These are phyloP conservation scores for Tortrix viridana DNA, from an alignment of 2,888 invertebrate genomes.

Conservation along the genomic window DNA sequence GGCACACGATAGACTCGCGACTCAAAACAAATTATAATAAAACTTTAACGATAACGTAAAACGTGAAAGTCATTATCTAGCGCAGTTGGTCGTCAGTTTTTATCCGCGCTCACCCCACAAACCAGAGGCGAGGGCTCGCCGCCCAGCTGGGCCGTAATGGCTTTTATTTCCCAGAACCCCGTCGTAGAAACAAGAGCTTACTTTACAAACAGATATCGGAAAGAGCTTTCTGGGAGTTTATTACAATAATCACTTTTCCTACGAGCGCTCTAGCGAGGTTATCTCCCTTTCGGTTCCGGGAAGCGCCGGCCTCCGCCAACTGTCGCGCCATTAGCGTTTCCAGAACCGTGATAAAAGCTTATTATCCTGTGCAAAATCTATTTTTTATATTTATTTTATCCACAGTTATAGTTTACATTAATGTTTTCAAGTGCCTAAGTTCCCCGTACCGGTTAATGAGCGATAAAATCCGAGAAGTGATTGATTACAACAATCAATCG, in stretches of 20 bases:
- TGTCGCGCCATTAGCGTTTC: constrained; percentile 79
- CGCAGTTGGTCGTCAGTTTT: constrained; percentile 30
- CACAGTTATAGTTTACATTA: constrained; percentile 27
- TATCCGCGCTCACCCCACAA: constrained; percentile 23
- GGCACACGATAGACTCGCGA: not conserved
- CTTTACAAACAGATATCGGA: constrained; percentile 65
- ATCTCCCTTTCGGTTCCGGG: constrained; percentile 80
- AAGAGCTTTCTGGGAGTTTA: constrained; percentile 76
- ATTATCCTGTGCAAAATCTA: constrained; percentile 29
- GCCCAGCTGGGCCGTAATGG: constrained; percentile 21
- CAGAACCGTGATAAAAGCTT: constrained; percentile 68
- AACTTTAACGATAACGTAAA: constrained; percentile 16
- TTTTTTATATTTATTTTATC: constrained; percentile 20
- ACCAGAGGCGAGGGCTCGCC: constrained; percentile 14
- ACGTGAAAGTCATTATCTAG: constrained; percentile 30
- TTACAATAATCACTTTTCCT: constrained; percentile 80
- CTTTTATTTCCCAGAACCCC: constrained; percentile 26
- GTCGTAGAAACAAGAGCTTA: constrained; percentile 16
- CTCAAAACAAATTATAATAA: not conserved
- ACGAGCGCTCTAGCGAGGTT: constrained; percentile 60
- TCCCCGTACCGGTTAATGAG: constrained; percentile 28
- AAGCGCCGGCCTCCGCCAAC: constrained; percentile 74
- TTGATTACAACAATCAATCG: constrained; percentile 16
- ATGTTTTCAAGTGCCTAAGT: constrained; percentile 27
- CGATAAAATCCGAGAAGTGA: constrained; percentile 28